Conservation (phyloP, 2,113 vertebrate genomes). For the Pituophis catenifer region DNA sequence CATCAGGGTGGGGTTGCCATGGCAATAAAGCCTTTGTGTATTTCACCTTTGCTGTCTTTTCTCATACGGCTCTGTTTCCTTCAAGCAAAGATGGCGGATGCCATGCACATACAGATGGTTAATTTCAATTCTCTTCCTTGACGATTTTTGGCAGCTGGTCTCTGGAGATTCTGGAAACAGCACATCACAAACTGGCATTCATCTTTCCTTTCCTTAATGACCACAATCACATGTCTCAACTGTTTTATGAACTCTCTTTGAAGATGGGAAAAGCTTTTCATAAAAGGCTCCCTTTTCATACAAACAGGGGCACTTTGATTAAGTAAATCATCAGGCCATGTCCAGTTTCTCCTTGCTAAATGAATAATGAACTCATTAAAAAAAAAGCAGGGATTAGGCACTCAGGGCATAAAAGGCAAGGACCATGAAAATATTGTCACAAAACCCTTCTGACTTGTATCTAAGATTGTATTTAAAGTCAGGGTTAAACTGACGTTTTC, state of each 20-base stretch:
- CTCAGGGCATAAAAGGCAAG: not conserved
- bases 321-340: conserved; percentile 39
- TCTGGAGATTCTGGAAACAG: conserved; percentile 62
- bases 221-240: conserved; percentile 68
- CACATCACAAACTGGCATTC: conserved; percentile 60
- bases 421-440: not conserved
- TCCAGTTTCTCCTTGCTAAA: conserved; percentile 35
- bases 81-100: conserved; percentile 74
- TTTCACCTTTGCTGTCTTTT: conserved; percentile 86
- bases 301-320: conserved; percentile 60
- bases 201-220: conserved; percentile 70
- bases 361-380: conserved; percentile 11
- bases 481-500: fast-evolving
- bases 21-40: conserved; percentile 83
- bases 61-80: conserved; percentile 73
- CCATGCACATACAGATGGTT: conserved; percentile 77
- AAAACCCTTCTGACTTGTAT: conserved; percentile 1
- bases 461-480: not conserved
- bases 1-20: conserved; percentile 80
- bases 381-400: not conserved
- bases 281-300: conserved; percentile 52
- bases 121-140: conserved; percentile 71
- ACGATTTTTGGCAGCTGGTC: conserved; percentile 79
- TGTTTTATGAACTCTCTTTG: conserved; percentile 74
- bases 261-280: conserved; percentile 62